Evolutionary conservation across 2,888 invertebrate genomes (phyloP), one percentile per base, ranked within the genome.

Genomic region (Xiphydria camelus): DNA sequence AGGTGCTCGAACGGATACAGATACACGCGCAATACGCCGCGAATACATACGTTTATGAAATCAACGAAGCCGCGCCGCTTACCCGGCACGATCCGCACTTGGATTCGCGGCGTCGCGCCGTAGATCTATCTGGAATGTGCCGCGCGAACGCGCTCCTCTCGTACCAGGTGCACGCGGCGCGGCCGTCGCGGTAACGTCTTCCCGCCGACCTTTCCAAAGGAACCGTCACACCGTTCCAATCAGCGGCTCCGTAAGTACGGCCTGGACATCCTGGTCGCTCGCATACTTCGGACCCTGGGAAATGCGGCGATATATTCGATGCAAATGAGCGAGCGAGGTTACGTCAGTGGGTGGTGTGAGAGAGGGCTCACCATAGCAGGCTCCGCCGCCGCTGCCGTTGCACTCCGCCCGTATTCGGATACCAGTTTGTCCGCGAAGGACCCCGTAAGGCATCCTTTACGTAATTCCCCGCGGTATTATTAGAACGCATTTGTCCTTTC

Each of bases 231-330:
- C 12, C 26, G 7, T 26, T 26, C 26, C 12, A 26, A 26, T 12
- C 12, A 26, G 26, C n/a, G 4, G 26, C 26, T 26, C 26, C 10
- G 31, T 9, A 19, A 15, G 12, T 42, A 21, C 19, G 32, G 26
- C 33, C 33, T 33, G 33, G 33, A 33, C 33, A 33, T 33, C 33
- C 33, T 18, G 33, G 17, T 33, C 15, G 15, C 33, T 33, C 33
- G 15, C 18, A 33, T 18, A 17, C 33, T n/a, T 18, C 33, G 33
- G 36, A 21, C 36, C 22, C 45, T 41, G 53, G 38, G 53, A 62
- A 62, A 58, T 45, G 45, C 50, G 52, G 45, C 44, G 53, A 56
- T 47, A n/a, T n/a, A 60, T 58, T 56, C 53, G 47, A 61, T 56
- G 61, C 60, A 61, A 62, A 62, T 58, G 49, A 54, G 54, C 40